phyloP scores from a whole-genome alignment of 2,888 invertebrate species.

The Metalampra italica region DNA sequence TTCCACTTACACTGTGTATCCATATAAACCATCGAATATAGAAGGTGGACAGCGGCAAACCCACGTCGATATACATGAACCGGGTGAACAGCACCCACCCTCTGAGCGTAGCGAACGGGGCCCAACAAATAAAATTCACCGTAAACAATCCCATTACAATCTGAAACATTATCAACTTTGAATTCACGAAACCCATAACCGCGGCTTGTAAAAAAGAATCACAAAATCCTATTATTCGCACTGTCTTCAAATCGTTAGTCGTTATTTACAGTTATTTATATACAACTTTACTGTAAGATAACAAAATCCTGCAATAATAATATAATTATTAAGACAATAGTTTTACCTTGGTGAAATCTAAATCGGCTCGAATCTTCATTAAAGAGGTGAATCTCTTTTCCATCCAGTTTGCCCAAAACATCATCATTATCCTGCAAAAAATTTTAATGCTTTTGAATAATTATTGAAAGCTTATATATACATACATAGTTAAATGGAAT shows the following conservation, averaged over 20 bases:
- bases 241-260: too few relatives aligned
- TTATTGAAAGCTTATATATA: too few relatives aligned
- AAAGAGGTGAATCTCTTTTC: conserved; percentile 31
- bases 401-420: conserved; percentile 41
- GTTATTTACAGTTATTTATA: too few relatives aligned
- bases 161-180: conserved; percentile 31
- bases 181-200: too few relatives aligned
- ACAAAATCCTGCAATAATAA: too few relatives aligned
- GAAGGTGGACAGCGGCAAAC: conserved; percentile 31
- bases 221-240: too few relatives aligned
- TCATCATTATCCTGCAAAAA: conserved; percentile 37
- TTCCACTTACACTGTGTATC: conserved; percentile 43
- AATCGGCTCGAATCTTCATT: conserved; percentile 19
- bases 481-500: too few relatives aligned
- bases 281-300: too few relatives aligned
- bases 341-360: conserved; percentile 2
- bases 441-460: conserved; percentile 2
- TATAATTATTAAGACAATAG: not conserved
- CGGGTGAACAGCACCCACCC: conserved; percentile 46
- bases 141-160: conserved; percentile 41
- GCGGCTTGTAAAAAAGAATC: too few relatives aligned
- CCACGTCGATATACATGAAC: conserved; percentile 26
- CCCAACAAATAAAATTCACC: conserved; percentile 56
- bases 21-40: conserved; percentile 45
- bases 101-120: conserved; percentile 51